These are phyloP conservation scores for Bambusicola thoracicus DNA, from an alignment of 2,113 vertebrate species.

Conservation along the genomic window DNA sequence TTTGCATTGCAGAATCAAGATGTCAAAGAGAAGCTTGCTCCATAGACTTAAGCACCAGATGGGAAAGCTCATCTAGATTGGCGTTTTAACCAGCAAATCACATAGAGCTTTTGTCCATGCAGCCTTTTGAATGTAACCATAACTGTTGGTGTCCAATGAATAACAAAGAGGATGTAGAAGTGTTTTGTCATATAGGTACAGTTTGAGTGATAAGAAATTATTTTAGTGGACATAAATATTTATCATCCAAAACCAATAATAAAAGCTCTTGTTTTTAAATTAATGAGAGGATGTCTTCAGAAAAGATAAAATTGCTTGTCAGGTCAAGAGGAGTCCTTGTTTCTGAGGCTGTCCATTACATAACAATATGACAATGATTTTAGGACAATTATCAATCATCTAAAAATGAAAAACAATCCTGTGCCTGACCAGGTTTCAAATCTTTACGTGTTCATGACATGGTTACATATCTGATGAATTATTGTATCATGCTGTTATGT, in stretches of 20 bases:
- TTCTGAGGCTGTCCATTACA: background rate
- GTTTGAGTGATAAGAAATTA: background rate
- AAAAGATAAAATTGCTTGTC: background rate
- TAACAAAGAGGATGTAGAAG: background rate
- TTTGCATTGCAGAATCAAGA: slow-evolving; percentile 28
- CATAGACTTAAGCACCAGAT: background rate
- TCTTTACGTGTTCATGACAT: background rate
- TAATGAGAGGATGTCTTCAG: background rate
- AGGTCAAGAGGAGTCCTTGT: background rate
- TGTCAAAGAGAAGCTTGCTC: background rate
- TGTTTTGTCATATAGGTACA: background rate
- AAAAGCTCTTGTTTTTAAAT: background rate
- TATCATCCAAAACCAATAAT: background rate
- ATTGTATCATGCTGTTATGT: background rate
- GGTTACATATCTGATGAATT: background rate
- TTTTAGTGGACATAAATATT: background rate
- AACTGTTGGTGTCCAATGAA: background rate
- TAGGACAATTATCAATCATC: background rate
- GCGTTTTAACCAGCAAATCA: background rate
- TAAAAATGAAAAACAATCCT: background rate
- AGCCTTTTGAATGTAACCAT: background rate
- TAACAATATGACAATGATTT: background rate
- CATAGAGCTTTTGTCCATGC: background rate
- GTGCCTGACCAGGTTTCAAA: background rate
- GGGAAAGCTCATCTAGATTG: background rate